Conservation (phyloP, 2,113 vertebrate species). For the Micromys minutus region DNA sequence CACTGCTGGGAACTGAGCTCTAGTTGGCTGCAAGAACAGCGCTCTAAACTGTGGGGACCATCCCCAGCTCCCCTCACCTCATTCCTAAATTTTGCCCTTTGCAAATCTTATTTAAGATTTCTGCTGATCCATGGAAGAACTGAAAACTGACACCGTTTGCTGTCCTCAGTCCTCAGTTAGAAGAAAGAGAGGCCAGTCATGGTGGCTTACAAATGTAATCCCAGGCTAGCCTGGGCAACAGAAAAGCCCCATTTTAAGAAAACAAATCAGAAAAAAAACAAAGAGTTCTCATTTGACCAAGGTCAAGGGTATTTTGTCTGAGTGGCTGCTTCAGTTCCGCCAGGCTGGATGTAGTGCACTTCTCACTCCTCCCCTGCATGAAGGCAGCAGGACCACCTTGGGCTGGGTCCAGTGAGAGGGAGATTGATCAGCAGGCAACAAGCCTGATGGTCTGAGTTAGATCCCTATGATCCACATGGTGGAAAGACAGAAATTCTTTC, state of each 20-base stretch:
- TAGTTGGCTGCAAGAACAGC: background rate
- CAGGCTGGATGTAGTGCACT: background rate
- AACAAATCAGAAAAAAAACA: background rate
- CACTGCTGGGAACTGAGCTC: background rate
- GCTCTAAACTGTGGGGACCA: background rate
- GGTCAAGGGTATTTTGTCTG: background rate
- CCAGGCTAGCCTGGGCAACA: background rate
- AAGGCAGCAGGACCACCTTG: background rate
- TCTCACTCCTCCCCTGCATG: background rate
- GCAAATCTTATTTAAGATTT: conserved; percentile 45
- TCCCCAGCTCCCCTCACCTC: background rate
- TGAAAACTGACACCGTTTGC: conserved; percentile 22
- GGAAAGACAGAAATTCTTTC: background rate
- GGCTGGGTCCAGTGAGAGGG: background rate
- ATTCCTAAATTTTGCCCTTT: background rate
- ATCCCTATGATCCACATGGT: background rate
- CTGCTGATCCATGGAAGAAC: conserved; percentile 29
- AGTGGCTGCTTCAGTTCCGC: background rate
- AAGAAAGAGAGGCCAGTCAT: conserved; percentile 11
- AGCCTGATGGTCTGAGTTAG: background rate
- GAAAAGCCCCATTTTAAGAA: background rate
- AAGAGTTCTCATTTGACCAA: background rate
- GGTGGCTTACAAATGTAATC: background rate
- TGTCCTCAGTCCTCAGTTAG: background rate
- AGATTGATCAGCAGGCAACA: background rate